Evolutionary conservation across 1,140 invertebrate species (phyloP).

Genomic region (Ceratosolen solmsi): DNA sequence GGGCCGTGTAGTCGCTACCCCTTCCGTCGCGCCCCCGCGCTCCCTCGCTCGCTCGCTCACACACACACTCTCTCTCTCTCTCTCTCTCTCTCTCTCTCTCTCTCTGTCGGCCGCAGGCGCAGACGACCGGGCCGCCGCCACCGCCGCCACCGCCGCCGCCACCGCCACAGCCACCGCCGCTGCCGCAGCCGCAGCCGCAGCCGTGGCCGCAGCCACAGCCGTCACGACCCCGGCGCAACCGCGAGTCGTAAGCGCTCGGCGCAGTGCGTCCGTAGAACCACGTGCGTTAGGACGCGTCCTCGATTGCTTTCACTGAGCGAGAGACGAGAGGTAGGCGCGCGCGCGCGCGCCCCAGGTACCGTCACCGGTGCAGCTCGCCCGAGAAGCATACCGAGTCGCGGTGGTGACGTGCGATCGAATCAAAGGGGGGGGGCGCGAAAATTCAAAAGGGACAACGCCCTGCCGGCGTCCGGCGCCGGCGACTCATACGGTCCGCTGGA

Average conservation of each 20-base stretch:
- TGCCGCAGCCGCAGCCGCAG: not conserved
- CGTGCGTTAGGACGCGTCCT: slow-evolving; percentile 40
- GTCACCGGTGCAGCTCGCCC: not conserved
- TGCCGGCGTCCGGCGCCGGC: not conserved
- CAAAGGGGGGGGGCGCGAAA: slow-evolving; percentile 33
- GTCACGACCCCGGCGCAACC: not conserved
- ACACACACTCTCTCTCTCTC: slow-evolving; percentile 7
- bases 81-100: not conserved
- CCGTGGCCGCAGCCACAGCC: not conserved
- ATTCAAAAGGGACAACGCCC: slow-evolving; percentile 49
- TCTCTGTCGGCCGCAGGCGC: not conserved
- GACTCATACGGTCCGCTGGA: not conserved
- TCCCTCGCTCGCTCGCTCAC: not conserved
- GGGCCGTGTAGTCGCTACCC: not conserved
- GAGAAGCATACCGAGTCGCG: slow-evolving; percentile 42
- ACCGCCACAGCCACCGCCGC: not conserved
- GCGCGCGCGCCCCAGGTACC: not conserved
- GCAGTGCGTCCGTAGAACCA: slow-evolving; percentile 49
- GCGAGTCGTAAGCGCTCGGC: not conserved
- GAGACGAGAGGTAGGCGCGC: slow-evolving; percentile 28
- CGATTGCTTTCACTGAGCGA: not conserved
- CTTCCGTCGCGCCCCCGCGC: not conserved
- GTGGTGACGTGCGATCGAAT: too few relatives aligned
- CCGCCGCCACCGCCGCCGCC: not conserved
- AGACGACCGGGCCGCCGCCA: not conserved